phyloP scores from a whole-genome alignment of 1,140 invertebrate species.

The Stegodyphus dumicola region DNA sequence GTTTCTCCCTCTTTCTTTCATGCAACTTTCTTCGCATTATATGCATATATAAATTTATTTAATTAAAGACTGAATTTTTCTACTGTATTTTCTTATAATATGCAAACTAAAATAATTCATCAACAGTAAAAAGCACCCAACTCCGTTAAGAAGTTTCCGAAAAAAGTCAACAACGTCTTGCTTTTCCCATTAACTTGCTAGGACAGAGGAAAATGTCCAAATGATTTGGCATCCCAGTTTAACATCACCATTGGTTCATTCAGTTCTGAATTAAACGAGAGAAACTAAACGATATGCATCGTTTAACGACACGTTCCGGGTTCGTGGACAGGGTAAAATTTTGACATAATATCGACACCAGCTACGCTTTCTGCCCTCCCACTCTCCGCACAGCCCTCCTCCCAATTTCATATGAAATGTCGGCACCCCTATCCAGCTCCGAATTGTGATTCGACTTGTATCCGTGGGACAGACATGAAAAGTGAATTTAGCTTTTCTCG shows the following conservation, averaged over 20 bases:
- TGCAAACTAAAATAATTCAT: too few relatives aligned
- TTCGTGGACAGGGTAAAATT: slow-evolving; percentile 27
- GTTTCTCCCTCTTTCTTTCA: too few relatives aligned
- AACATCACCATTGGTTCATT: slow-evolving; percentile 18
- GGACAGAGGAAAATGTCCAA: too few relatives aligned
- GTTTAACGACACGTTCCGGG: slow-evolving; percentile 32
- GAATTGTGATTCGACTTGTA: slow-evolving; percentile 34
- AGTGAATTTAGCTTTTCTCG: slow-evolving; percentile 49
- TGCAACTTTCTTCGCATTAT: too few relatives aligned
- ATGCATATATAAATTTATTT: too few relatives aligned
- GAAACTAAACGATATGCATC: slow-evolving; percentile 1
- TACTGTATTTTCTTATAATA: too few relatives aligned
- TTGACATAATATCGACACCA: slow-evolving; percentile 48
- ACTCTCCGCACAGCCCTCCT: background rate
- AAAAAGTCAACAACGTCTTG: too few relatives aligned
- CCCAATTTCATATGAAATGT: slow-evolving; percentile 29
- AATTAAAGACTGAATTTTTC: too few relatives aligned
- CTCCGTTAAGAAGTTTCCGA: too few relatives aligned
- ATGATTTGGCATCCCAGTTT: background rate
- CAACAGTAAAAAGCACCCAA: too few relatives aligned
- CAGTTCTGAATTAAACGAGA: slow-evolving; percentile 34
- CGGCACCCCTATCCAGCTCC: background rate
- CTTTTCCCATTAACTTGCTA: too few relatives aligned
- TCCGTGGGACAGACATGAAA: slow-evolving; percentile 28
- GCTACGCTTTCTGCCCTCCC: slow-evolving; percentile 1